These are phyloP conservation scores for Sarcophaga subvicina DNA, from an alignment of 2,888 invertebrate genomes.

Conservation along the genomic window DNA sequence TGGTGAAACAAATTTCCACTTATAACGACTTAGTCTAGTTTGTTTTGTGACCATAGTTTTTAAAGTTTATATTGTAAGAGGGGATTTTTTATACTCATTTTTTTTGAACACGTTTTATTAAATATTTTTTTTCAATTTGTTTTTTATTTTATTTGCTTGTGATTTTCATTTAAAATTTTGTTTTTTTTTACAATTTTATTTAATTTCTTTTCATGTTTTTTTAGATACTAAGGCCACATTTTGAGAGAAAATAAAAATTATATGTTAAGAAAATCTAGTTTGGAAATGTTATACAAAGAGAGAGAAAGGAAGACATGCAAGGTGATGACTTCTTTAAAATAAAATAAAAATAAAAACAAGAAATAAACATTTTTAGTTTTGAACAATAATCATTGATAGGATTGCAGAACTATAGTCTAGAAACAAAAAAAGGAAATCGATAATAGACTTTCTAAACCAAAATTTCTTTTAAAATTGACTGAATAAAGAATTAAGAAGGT, in stretches of 20 bases:
- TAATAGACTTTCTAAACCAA: too few relatives aligned
- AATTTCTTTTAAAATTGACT: too few relatives aligned
- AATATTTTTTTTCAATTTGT: constrained; percentile 33
- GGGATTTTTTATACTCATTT: constrained; percentile 23
- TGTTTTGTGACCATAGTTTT: constrained; percentile 31
- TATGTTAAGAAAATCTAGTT: background rate
- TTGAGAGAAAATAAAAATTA: constrained; percentile 62
- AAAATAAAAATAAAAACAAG: background rate
- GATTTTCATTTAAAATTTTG: background rate
- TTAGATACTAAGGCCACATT: constrained; percentile 70
- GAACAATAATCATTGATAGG: too few relatives aligned
- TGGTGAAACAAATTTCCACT: background rate
- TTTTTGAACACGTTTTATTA: constrained; percentile 64
- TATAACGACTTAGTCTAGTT: constrained; percentile 1
- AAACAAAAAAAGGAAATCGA: too few relatives aligned
- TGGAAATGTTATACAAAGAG: constrained; percentile 22
- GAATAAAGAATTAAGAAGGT: too few relatives aligned
- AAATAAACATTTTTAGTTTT: too few relatives aligned
- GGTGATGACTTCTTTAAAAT: background rate
- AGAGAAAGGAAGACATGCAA: constrained; percentile 38
- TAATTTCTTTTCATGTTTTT: constrained; percentile 28
- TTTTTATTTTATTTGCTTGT: constrained; percentile 29
- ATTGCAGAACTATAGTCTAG: too few relatives aligned
- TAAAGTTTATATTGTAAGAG: constrained; percentile 30
- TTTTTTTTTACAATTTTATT: constrained; percentile 18